Percentiles rank a stretch among this genome's conserved stretches.
Conservation (phyloP, 23 tunicate genomes). For the Oikopleura dioica region DNA sequence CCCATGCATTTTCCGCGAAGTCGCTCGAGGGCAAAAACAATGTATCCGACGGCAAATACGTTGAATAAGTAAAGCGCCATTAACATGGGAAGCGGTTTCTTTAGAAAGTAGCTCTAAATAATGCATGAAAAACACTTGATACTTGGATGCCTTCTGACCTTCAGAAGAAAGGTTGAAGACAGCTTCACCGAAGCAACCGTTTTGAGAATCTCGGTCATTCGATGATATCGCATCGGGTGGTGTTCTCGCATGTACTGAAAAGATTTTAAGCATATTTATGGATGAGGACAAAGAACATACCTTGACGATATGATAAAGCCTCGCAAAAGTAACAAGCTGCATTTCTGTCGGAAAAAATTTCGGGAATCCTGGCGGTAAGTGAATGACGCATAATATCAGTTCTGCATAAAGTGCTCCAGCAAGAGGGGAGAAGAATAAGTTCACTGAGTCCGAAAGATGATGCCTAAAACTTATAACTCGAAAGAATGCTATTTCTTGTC, state of each 20-base stretch:
- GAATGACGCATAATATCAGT: not conserved
- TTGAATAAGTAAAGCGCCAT: slow-evolving; percentile 6
- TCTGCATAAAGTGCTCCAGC: not conserved
- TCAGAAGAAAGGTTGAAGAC: slow-evolving; percentile 10
- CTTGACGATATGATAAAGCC: slow-evolving; percentile 3
- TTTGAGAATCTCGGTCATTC: slow-evolving; percentile 11
- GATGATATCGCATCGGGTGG: slow-evolving; percentile 12
- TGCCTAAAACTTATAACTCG: no score
- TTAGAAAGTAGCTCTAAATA: slow-evolving; percentile 4
- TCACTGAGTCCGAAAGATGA: not conserved
- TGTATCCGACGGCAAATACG: slow-evolving; percentile 5
- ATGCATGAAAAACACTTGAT: not conserved
- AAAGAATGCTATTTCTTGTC: no score
- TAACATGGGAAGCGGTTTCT: not conserved
- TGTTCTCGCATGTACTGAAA: slow-evolving; percentile 13
- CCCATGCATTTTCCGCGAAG: not conserved
- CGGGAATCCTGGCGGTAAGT: not conserved
- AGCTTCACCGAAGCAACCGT: slow-evolving; percentile 8
- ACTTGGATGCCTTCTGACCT: not conserved
- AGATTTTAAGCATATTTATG: no score
- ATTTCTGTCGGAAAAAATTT: not conserved
- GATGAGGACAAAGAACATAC: slow-evolving; percentile 6
- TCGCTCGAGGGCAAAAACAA: slow-evolving; percentile 3
- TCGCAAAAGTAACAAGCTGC: slow-evolving; percentile 1
- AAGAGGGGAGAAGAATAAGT: not conserved